Base-by-base conservation (phyloP, 2,888 invertebrate species). In the Cantharis flavilabris region DNA sequence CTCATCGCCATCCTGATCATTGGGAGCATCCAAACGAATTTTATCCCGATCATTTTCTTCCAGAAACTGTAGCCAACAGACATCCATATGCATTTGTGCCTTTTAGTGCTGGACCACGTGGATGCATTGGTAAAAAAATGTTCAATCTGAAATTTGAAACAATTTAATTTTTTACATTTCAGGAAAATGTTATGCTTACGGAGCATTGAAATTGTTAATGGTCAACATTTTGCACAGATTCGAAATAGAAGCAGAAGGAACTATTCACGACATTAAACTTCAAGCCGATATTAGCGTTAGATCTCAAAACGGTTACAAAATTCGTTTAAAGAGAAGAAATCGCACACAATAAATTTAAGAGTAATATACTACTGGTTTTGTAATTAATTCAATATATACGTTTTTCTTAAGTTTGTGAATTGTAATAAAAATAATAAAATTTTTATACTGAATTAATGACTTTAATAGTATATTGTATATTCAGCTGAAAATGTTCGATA, bases 1-100 rank as follows among this genome's bases (percentile, higher is more conserved):
- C 71, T 3, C 80, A 78, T 49, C 82, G 84, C 62, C 83, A 86
- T 83, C 80, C 83, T 7, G 71, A 72, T 14, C 81, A 82, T 72
- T 87, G 86, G 86, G 81, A 83, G 69, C 83, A 84, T 69, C 87
- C 86, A 1, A 71, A 84, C 9, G 81, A 86, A 75, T 87, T 86
- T 76, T 80, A 86, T 79, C 87, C 87, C 0, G 85, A 86, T 64
- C 86, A 20, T n/a, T 72, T 72, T 67, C 28, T 62, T 26, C 63
- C 64, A 9, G 72, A 65, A 63, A 26, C 18, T 30, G 16, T 16
- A 7, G 28, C 67, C 18, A 67, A 67, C 2, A 23, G 72, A 11
- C 65, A 72, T 16, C 72, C 72, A 9, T 72, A 63, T 20, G 65
- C 72, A 18, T 72, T 33, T 23, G 28, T 72, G 1, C 65, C 72